Evolutionary conservation across 2,888 invertebrate species (phyloP), one percentile per base, ranked within the genome.

Genomic region (Tyria jacobaeae): DNA sequence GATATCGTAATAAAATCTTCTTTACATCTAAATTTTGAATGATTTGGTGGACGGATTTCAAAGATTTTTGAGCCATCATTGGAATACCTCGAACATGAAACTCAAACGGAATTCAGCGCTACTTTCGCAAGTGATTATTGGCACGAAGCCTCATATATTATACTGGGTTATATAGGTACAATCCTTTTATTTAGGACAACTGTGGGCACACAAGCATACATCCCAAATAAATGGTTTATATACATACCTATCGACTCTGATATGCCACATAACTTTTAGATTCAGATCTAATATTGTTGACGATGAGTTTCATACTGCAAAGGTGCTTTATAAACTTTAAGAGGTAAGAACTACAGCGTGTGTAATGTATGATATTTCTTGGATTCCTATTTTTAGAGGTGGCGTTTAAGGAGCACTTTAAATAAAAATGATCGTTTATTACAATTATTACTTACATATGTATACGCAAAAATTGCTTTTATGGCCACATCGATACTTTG

Each of bases 401-500:
- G n/a, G n/a, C n/a, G n/a, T n/a, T n/a, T n/a, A n/a, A n/a, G n/a
- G n/a, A n/a, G n/a, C n/a, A n/a, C n/a, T n/a, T n/a, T n/a, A n/a
- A n/a, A n/a, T n/a, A n/a, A n/a, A n/a, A n/a, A n/a, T n/a, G n/a
- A n/a, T n/a, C n/a, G n/a, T n/a, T n/a, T n/a, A n/a, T n/a, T n/a
- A n/a, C n/a, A n/a, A n/a, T n/a, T n/a, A n/a, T 39, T 49, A 4
- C 14, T 31, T 17, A 21, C 6, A 47, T 47, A 9, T 25, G 6
- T 12, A 21, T 21, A 44, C 10, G 12, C 12, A 12, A 44, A 35
- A 17, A 51, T 24, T 21, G 7, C 27, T 27, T 53, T n/a, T 39
- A 54, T 41, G n/a, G 14, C 17, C 27, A 53, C 41, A 41, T 54
- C 17, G 17, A 27, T 17, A 54, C 27, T 50, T 17, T 31, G 50